Evolutionary conservation across 2,113 vertebrate genomes (phyloP), one percentile per base, ranked within the genome.

Genomic region (Xenopus laevis): DNA sequence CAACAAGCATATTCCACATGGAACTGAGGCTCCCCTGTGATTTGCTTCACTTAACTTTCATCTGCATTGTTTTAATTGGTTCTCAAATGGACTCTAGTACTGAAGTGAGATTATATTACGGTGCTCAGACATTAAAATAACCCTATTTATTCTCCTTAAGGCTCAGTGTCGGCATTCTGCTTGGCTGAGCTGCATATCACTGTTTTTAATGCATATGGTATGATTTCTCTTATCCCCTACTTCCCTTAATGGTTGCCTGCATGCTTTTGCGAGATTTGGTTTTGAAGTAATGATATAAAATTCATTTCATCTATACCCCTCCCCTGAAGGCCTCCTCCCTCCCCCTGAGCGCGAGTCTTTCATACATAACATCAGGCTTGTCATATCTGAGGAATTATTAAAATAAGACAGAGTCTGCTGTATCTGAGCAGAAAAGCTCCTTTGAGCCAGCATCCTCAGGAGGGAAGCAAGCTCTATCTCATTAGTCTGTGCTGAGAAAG

Each of bases 401-500:
- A 93, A 92, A 91, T 91, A 90, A 92, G 89, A 89, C 69, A 79
- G 82, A 89, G 88, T 77, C 89, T 84, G 87, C 87, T 87, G 84
- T 88, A 87, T 87, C 84, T 83, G 87, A 92, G 88, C 87, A 90
- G 86, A 83, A 89, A 89, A 88, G 89, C 89, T 84, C 88, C 89
- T 91, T 88, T 92, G 89, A 92, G 89, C 84, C 59, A 21, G 87
- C 80, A 13, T 91, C 86, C 91, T 93, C 94, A 88, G 90, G 92
- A 89, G 88, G 93, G 92, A 88, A 85, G 86, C 86, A 79, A 90
- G 89, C 93, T 92, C 94, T 92, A 94, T 97, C 95, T 98, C 96
- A 98, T 98, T 98, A 98, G 93, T 87, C 86, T 90, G 88, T 91
- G 91, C 94, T 89, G 93, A 94, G 94, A 94, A 89, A 89, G 90